These are phyloP conservation scores for Microctenopoma steveboyesi DNA, from an alignment of 2,797 vertebrate species.

Conservation along the genomic window DNA sequence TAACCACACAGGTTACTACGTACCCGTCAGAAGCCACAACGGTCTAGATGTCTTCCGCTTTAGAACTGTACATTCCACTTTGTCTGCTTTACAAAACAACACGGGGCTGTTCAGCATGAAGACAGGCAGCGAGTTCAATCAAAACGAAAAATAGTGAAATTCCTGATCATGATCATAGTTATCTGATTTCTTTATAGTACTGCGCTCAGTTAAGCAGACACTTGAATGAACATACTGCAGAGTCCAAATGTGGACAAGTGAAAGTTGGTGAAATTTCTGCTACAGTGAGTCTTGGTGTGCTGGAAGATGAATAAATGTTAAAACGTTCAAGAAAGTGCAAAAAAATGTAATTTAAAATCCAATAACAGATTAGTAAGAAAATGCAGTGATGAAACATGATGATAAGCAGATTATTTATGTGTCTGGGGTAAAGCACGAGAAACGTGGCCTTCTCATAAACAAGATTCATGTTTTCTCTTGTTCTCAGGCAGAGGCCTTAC, in stretches of 20 bases:
- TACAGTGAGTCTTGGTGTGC: not conserved
- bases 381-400: conserved; percentile 24
- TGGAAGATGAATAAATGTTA: not conserved
- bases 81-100: not conserved
- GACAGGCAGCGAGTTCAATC: not conserved
- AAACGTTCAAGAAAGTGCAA: too few relatives aligned
- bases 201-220: not conserved
- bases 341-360: conserved; percentile 18
- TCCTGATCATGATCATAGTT: not conserved
- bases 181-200: not conserved
- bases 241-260: conserved; percentile 28
- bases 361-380: not conserved
- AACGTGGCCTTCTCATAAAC: conserved; percentile 14
- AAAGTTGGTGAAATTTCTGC: conserved; percentile 30
- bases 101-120: not conserved
- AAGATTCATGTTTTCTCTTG: conserved; percentile 11
- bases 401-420: conserved; percentile 34
- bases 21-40: conserved; percentile 62
- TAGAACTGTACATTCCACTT: not conserved
- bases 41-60: conserved; percentile 27
- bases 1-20: conserved; percentile 64
- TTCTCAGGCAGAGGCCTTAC: conserved; percentile 26
- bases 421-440: conserved; percentile 40
- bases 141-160: not conserved
- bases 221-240: conserved; percentile 2